Percentiles rank a stretch among this genome's conserved stretches.
Conservation (phyloP, 2,888 invertebrate species). For the Hypsopygia costalis region DNA sequence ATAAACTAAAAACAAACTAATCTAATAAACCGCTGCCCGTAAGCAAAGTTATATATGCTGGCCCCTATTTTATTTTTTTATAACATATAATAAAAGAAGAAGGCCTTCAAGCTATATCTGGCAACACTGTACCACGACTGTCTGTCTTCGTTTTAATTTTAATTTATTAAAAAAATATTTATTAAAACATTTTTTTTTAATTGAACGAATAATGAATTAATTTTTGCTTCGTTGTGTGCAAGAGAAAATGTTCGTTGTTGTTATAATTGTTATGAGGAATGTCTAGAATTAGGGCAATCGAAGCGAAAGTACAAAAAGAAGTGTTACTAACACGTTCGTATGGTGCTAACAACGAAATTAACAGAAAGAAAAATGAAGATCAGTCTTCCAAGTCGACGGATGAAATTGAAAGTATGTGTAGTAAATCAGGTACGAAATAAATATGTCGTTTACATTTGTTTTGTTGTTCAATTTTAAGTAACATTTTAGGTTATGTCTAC, state of each 20-base stretch:
- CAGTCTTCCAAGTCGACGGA: conserved; percentile 44
- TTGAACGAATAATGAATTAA: too few relatives aligned
- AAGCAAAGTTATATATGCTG: too few relatives aligned
- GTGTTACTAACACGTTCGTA: conserved; percentile 44
- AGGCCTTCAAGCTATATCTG: too few relatives aligned
- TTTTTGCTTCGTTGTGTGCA: conserved; percentile 2
- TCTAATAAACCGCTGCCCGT: too few relatives aligned
- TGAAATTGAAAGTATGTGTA: conserved; percentile 56
- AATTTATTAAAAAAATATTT: too few relatives aligned
- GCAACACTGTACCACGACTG: too few relatives aligned
- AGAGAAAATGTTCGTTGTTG: conserved; percentile 12
- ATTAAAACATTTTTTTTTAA: too few relatives aligned
- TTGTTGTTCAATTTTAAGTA: neutral
- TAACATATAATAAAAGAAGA: too few relatives aligned
- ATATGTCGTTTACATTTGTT: too few relatives aligned
- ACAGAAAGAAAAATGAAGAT: conserved; percentile 47
- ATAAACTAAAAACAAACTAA: too few relatives aligned
- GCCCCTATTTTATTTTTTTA: too few relatives aligned
- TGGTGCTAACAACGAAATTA: conserved; percentile 39
- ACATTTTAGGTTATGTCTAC: neutral
- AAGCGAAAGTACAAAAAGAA: conserved; percentile 54
- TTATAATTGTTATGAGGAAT: conserved; percentile 17
- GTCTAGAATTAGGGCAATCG: conserved; percentile 68
- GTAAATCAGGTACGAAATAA: neutral
- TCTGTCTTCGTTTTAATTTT: too few relatives aligned